These are phyloP conservation scores for Luffia ferchaultella DNA, from an alignment of 2,888 invertebrate species.

Conservation along the genomic window DNA sequence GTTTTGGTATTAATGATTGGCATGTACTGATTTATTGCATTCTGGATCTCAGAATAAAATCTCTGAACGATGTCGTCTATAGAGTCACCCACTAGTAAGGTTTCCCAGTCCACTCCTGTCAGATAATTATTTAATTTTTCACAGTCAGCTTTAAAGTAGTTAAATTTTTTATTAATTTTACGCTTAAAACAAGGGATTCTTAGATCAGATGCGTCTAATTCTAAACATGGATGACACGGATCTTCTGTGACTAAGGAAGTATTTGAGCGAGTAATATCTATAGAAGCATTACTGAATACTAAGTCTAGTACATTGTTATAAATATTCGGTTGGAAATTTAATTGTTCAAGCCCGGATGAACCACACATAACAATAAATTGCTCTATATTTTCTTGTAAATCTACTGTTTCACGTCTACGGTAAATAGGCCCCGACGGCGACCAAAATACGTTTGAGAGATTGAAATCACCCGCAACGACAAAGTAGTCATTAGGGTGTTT, in stretches of 20 bases:
- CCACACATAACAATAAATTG: background rate
- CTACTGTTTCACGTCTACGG: background rate
- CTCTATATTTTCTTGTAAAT: background rate
- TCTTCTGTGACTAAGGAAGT: background rate
- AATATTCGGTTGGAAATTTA: background rate
- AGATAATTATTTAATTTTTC: background rate
- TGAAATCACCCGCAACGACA: background rate
- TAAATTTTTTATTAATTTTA: background rate
- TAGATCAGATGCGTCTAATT: background rate
- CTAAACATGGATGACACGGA: background rate
- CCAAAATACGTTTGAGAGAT: background rate
- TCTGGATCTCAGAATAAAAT: no score
- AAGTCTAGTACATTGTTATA: background rate
- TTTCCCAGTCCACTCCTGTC: no score
- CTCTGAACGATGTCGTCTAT: no score
- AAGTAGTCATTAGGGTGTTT: no score
- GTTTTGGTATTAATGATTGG: no score
- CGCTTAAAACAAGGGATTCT: background rate
- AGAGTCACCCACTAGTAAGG: no score
- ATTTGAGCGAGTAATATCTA: background rate
- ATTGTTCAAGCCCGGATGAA: background rate
- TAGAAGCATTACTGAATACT: background rate
- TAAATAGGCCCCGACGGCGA: background rate
- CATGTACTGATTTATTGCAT: no score
- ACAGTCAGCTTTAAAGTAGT: background rate